Base-by-base conservation (phyloP, 2,797 vertebrate genomes). In the Hemitrygon akajei region DNA sequence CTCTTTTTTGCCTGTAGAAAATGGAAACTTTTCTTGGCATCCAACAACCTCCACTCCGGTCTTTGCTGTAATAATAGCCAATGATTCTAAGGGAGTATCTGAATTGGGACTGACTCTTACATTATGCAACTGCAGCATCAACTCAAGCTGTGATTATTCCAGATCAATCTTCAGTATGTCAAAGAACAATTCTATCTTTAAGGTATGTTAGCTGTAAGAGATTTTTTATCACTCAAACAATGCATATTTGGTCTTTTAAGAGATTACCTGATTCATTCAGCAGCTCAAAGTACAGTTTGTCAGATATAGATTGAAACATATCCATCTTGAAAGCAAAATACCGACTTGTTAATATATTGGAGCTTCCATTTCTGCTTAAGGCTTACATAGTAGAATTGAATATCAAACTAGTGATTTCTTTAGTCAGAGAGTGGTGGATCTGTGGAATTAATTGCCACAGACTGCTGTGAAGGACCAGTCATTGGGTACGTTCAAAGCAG, bases 121-220 rank as follows among this genome's bases (percentile, higher is more conserved):
- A 10, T 80, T 95, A 40, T 95, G 95, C 47, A 94, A 94, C 37
- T 95, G 95, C 16, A 94, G 93, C 77, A 94, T 94, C 76, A 94
- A 95, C 94, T 94, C 94, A 73, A 94, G 66, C 30, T 95, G 95
- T 58, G 91, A 76, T 76, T 93, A 93, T 93, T 93, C 91, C 22
- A 76, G 12, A 56, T 58, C 91, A 76, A 75, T 56, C 16, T 76
- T 75, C 47, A 93, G 69, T 22, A 30, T 47, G 18, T 6, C 14
- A 73, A 93, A 2, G 56, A 93, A 56, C 47, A 93, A 93, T 76
- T 75, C 69, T n/a, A 1, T 27, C 5, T 93, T 93, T 76, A 73
- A 93, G 91, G 91, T 93, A 76, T 0, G 40, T 47, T 14, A 56
- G 18, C 75, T 58, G 4, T 58, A 30, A 75, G 69, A 47, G 71